Base-by-base conservation (phyloP, 2,888 invertebrate genomes). In the Drosophila atripex region DNA sequence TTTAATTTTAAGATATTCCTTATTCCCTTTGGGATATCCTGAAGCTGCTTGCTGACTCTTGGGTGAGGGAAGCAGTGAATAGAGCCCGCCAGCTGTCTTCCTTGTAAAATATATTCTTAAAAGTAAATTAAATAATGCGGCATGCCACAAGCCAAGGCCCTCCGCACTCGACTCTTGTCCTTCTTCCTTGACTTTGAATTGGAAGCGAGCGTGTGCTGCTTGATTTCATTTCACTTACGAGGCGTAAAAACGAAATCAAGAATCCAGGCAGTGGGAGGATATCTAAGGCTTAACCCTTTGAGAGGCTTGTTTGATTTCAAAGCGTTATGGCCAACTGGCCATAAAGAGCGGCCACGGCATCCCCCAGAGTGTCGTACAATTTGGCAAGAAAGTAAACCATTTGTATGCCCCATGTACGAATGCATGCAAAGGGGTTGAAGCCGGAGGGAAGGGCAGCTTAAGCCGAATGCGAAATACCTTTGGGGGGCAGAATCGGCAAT, bases 111-210 rank as follows among this genome's bases (percentile, higher is more conserved):
- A 75, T 79, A 76, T 79, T 66, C 86, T 76, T 80, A 76, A 82
- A 88, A 78, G 77, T 80, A 88, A 84, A 88, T 86, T 85, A 87
- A 83, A 83, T 82, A 86, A 86, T 85, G 88, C 82, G 86, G 86
- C 86, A 75, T 85, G 77, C 86, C 88, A 71, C 88, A 69, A 72
- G 64, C 64, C 63, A 59, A 35, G 35, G 28, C 56, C 59, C 49
- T 43, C 47, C 46, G 18, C 50, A 39, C 63, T 50, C 63, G 41
- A 49, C 47, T 43, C 35, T 4, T 35, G 38, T 35, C 23, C 45
- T 35, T 45, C 50, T 16, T 39, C 35, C 43, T 71, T 59, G 57
- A 51, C 45, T 64, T 38, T 4, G 16, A 28, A 45, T 18, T 6
- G 41, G 46, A 16, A 46, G 12, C 47, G 23, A 49, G 53, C 39